Percentiles rank a stretch among this genome's conserved stretches.
phyloP scores from a whole-genome alignment of 2,113 vertebrate genomes.

The Xyrauchen texanus region DNA sequence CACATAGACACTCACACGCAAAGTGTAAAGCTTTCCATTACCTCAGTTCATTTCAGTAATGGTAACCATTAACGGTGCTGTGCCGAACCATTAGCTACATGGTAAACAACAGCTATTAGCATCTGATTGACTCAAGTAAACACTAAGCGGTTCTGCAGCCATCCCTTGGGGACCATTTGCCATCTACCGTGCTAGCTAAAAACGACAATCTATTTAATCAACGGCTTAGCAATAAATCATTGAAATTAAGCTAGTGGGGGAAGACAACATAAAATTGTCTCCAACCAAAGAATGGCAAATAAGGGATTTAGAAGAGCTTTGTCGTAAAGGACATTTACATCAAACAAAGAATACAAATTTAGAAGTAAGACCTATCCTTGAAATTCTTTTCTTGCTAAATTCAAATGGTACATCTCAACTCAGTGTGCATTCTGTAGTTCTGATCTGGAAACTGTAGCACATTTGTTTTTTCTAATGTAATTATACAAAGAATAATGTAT shows the following conservation, averaged over 20 bases:
- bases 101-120: constrained; percentile 32
- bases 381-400: no score
- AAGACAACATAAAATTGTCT: no score
- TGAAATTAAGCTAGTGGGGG: neutral
- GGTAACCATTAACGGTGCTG: constrained; percentile 14
- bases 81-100: constrained; percentile 20
- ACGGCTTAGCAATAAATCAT: constrained; percentile 13
- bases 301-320: neutral
- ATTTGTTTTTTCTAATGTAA: no score
- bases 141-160: neutral
- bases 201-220: constrained; percentile 25
- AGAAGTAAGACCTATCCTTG: no score
- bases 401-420: no score
- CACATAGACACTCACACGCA: neutral
- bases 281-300: neutral
- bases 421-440: no score
- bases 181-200: neutral
- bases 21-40: constrained; percentile 4
- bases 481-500: no score
- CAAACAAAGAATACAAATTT: no score
- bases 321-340: neutral
- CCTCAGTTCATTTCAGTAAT: constrained; percentile 3
- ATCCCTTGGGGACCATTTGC: neutral
- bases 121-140: constrained; percentile 41
- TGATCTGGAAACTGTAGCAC: no score